phyloP scores from a whole-genome alignment of 2,113 vertebrate genomes.

The Caranx ignobilis region DNA sequence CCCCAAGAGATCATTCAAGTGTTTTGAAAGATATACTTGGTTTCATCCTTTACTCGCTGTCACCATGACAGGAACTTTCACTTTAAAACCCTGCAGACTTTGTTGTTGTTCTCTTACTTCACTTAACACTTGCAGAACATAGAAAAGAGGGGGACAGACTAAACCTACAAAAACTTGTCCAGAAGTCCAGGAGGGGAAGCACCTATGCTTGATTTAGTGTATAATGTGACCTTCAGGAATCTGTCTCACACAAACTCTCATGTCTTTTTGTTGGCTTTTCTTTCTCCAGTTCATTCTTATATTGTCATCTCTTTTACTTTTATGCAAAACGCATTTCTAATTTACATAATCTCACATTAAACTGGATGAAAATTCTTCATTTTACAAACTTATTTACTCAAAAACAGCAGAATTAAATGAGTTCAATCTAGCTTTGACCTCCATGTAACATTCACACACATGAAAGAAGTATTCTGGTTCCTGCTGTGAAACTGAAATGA shows the following conservation, averaged over 20 bases:
- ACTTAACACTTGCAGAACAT: conserved; percentile 7
- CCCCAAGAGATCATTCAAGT: background rate
- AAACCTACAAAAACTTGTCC: background rate
- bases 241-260: too few species aligned
- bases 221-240: too few species aligned
- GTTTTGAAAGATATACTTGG: conserved; percentile 5
- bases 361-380: too few species aligned
- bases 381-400: too few species aligned
- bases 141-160: background rate
- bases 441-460: background rate
- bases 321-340: too few species aligned
- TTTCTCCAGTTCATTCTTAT: too few species aligned
- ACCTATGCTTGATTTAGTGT: background rate
- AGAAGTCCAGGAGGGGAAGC: background rate
- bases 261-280: too few species aligned
- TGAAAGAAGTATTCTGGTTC: background rate
- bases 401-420: too few species aligned
- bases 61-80: background rate
- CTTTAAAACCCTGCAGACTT: background rate
- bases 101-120: background rate
- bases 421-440: background rate
- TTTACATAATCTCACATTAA: too few species aligned
- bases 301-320: too few species aligned
- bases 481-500: background rate
- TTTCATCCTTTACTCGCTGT: conserved; percentile 4